These are phyloP conservation scores for Peromyscus californicus DNA, from an alignment of 2,113 vertebrate species.

Conservation along the genomic window DNA sequence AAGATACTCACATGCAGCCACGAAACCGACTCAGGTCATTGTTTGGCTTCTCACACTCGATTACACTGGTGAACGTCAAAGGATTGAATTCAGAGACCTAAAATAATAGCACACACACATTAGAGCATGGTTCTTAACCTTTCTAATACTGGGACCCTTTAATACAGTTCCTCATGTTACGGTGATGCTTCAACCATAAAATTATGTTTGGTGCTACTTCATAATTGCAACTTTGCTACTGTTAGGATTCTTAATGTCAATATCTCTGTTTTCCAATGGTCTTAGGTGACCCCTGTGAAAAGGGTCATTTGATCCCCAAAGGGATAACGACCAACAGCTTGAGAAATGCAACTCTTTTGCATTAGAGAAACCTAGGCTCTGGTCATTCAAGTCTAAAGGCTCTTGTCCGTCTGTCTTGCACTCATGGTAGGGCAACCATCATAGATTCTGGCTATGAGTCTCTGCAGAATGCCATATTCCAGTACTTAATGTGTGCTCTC, in stretches of 20 bases:
- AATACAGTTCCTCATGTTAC: neutral
- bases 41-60: conserved; percentile 99
- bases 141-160: neutral
- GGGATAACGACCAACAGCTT: neutral
- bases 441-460: neutral
- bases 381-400: accelerated
- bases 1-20: conserved; percentile 97
- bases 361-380: conserved; percentile 7
- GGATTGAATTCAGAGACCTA: conserved; percentile 98
- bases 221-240: neutral
- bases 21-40: conserved; percentile 96
- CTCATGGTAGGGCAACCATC: neutral
- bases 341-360: neutral
- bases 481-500: neutral
- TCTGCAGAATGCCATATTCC: neutral
- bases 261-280: neutral
- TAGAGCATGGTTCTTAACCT: no score
- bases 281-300: neutral
- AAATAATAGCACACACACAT: conserved; percentile 64
- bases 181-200: neutral
- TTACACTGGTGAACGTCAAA: conserved; percentile 94
- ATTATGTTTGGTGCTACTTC: neutral
- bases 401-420: neutral
- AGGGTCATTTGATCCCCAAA: neutral
- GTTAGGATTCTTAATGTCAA: neutral